Base-by-base conservation (phyloP, 2,113 vertebrate species). In the Mastomys natalensis region DNA sequence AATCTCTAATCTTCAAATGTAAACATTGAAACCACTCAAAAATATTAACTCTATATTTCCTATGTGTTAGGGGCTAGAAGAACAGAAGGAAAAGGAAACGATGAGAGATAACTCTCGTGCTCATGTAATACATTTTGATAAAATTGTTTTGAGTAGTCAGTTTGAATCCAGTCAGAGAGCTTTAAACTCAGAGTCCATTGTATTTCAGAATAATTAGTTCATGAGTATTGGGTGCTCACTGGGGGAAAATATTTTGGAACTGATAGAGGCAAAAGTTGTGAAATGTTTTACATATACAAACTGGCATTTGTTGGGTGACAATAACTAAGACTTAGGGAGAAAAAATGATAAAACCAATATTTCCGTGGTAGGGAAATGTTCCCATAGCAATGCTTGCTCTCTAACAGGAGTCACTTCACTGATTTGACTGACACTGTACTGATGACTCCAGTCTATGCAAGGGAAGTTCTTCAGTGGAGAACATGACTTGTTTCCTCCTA, bases 11-110 rank as follows among this genome's bases (percentile, higher is more conserved):
- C 24, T 92, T 81, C 12, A 45, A 81, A 64, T 87, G 85, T 74
- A 89, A 96, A 91, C 72, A 45, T 45, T 93, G n/a, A 60, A 53
- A 93, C 77, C 0, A 84, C 70, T 91, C 48, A 93, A 94, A 21
- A 89, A 66, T 77, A n/a, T 86, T 58, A 94, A 31, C 2, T 53
- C 26, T 24, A 72, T 5, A 58, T 8, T 40, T 87, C 87, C 37
- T 66, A 43, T 3, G n/a, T 76, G 9, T 48, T 40, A 58, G 12
- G 15, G 60, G 62, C 51, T 92, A 0, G 37, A 88, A 85, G 4
- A 45, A 86, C 53, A 17, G 21, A 87, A 68, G 45, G 84, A 84
- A 66, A 66, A 86, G 26, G 48, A 62, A 11, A 73, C 12, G 21
- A 43, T 16, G 40, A 24, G 37, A 31, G 0, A 58, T 89, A 45